Evolutionary conservation across 1,140 invertebrate species (phyloP).

Genomic region (Triops longicaudatus): DNA sequence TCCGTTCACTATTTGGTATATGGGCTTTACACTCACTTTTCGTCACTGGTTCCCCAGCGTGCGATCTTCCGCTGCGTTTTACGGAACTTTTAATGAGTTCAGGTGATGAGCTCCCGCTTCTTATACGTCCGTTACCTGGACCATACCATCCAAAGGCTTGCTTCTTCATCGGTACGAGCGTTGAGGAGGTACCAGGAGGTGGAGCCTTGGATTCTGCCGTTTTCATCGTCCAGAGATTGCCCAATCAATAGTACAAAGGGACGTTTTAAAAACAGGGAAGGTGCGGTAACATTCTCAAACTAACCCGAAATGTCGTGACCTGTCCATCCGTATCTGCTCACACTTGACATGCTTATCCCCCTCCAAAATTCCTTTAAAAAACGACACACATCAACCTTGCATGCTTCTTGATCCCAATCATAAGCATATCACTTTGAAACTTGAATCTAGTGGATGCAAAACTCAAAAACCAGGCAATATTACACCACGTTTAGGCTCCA

Average conservation of each 20-base stretch:
- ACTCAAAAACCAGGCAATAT: background rate
- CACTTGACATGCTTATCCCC: too few species aligned
- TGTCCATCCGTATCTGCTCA: background rate
- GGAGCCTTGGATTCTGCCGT: background rate
- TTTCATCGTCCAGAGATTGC: background rate
- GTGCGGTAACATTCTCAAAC: background rate
- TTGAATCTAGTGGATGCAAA: background rate
- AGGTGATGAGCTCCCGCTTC: background rate
- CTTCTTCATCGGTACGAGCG: background rate
- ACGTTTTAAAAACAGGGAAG: background rate
- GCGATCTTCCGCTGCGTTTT: background rate
- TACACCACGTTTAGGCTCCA: too few species aligned
- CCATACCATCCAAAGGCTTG: background rate
- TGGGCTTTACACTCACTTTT: background rate
- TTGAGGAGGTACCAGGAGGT: background rate
- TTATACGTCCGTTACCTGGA: background rate
- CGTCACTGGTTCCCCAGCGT: background rate
- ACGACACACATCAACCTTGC: background rate
- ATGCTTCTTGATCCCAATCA: background rate
- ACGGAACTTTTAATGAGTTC: background rate
- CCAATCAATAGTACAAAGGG: background rate
- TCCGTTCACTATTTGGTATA: too few species aligned
- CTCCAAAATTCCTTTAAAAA: too few species aligned
- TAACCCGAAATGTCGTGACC: background rate
- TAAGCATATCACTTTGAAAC: background rate